Conservation (phyloP, 2,888 invertebrate genomes). For the Myopa testacea region DNA sequence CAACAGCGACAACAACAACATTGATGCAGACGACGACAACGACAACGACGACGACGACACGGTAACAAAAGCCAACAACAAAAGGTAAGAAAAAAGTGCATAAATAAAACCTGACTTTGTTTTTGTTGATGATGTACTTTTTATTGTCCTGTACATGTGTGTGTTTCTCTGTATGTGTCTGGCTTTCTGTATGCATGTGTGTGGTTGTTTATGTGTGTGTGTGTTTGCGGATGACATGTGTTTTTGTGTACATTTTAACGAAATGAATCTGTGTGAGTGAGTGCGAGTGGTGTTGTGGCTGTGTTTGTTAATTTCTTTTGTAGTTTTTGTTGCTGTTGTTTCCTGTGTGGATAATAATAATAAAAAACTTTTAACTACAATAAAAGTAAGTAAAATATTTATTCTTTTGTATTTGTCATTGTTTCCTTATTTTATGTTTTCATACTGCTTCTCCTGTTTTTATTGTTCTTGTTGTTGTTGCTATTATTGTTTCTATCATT, state of each 20-base stretch:
- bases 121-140: background rate
- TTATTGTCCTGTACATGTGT: background rate
- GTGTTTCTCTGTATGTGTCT: background rate
- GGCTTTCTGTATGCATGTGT: background rate
- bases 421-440: background rate
- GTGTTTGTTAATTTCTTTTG: constrained; percentile 7
- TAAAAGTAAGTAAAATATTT: background rate
- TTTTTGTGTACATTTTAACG: no score
- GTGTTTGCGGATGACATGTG: background rate
- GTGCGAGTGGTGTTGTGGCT: background rate
- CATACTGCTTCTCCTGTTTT: background rate
- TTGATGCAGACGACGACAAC: background rate
- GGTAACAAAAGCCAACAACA: constrained; percentile 19
- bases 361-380: constrained; percentile 13
- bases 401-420: background rate
- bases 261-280: background rate
- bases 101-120: constrained; percentile 16
- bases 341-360: background rate
- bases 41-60: background rate
- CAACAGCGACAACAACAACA: background rate
- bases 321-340: background rate
- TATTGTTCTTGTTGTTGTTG: background rate
- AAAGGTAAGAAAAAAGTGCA: constrained; percentile 25
- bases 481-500: background rate
- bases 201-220: constrained; percentile 6